Base-by-base conservation (phyloP, 2,797 vertebrate species). In the Adrianichthys oophorus region DNA sequence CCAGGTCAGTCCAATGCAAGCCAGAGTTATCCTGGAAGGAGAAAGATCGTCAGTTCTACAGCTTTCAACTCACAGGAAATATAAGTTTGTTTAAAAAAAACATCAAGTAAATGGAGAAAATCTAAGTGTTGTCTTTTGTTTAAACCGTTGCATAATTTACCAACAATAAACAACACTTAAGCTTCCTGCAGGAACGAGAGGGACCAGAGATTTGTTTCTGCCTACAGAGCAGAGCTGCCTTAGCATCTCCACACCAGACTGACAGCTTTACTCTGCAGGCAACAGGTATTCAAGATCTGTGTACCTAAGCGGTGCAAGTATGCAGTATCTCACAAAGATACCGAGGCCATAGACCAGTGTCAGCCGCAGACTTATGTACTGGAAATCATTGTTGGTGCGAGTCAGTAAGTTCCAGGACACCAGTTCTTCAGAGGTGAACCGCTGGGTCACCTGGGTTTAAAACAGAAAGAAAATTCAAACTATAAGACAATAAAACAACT, bases 371-470 rank as follows among this genome's bases (percentile, higher is more conserved):
- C 95, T 98, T 86, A 99, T 93, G 67, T 96, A 97, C 41, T 95
- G 94, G 80, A 99, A 99, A 75, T 98, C 92, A 59, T 92, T 84
- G 62, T 98, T 98, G 70, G 94, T 97, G 71, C 98, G 94, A 0
- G 97, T 98, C 60, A 99, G 93, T 42, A 99, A 92, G 82, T 99
- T 99, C 96, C 98, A 99, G 43, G 95, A 97, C 43, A 94, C 91
- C 44, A 99, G 87, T 84, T 99, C 98, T 81, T 99, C 96, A 0
- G 98, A 98, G 1, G 91, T 90, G 85, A 99, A 99, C 51, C 96
- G 87, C 71, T 98, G 95, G 1, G 97, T 99, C 65, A 99, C 96
- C 90, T 90, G 2, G 3, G 57, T 49, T 18, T 1, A 54, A 48
- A 68, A 46, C 12, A 10, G 0, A 65, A 16, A n/a, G 18, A 44